A percentile compares a stretch with the other conserved stretches of the same genome.
These are phyloP conservation scores for Phalacrocorax brasilianus DNA, from an alignment of 2,113 vertebrate species.

Conservation along the genomic window DNA sequence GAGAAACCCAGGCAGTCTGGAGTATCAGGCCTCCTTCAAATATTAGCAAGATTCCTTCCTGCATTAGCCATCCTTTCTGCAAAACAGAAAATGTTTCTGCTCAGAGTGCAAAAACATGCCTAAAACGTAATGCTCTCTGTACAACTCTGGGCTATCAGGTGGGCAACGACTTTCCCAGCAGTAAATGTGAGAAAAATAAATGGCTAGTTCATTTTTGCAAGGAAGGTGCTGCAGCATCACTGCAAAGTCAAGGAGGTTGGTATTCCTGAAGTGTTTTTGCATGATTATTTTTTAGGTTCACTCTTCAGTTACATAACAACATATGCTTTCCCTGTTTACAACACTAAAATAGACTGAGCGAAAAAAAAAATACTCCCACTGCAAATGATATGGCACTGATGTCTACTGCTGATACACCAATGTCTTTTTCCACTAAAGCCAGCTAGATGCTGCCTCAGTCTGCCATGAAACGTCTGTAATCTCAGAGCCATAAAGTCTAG, in stretches of 20 bases:
- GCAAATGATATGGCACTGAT: not conserved
- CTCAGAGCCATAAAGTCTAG: not conserved
- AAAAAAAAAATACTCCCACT: not conserved
- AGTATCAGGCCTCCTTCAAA: not conserved
- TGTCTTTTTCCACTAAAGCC: not conserved
- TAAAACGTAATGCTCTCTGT: not conserved
- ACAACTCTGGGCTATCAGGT: not conserved
- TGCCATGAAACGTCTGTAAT: not conserved
- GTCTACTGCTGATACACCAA: not conserved
- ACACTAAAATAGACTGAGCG: not conserved
- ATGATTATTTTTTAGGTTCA: not conserved
- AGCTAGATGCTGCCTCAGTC: conserved; percentile 2
- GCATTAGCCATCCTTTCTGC: not conserved
- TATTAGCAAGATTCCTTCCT: not conserved
- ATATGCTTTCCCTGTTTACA: conserved; percentile 21
- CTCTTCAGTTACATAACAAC: conserved; percentile 4
- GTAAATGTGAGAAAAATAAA: not conserved
- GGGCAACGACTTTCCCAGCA: not conserved
- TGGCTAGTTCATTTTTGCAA: not conserved
- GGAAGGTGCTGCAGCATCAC: not conserved
- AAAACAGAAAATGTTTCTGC: not conserved
- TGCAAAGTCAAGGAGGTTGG: not conserved
- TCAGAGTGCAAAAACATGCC: not conserved
- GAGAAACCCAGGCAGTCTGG: not conserved
- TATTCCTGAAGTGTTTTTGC: not conserved